These are phyloP conservation scores for Psix sp. DNA, from an alignment of 1,140 invertebrate species.

Conservation along the genomic window DNA sequence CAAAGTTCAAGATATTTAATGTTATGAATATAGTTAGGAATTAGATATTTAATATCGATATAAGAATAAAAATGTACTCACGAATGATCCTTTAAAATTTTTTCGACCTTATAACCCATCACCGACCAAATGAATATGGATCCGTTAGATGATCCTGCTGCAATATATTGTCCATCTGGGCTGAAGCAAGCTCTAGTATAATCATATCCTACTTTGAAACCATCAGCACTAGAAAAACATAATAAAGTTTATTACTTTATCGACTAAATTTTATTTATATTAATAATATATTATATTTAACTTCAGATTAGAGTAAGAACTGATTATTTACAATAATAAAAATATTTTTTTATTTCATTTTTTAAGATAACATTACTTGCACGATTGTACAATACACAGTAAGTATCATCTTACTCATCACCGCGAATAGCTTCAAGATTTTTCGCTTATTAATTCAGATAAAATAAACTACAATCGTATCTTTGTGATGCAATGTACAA, in stretches of 20 bases:
- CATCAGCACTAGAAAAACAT: constrained; percentile 86
- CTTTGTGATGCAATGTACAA: constrained; percentile 19
- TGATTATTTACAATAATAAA: no score
- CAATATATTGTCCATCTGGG: constrained; percentile 90
- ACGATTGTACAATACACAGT: no score
- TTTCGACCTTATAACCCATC: constrained; percentile 85
- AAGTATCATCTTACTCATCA: constrained; percentile 16
- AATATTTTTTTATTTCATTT: no score
- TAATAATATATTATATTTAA: no score
- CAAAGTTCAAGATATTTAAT: no score
- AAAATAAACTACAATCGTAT: constrained; percentile 21
- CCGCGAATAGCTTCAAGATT: constrained; percentile 10
- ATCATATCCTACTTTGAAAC: constrained; percentile 96
- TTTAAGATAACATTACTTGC: no score
- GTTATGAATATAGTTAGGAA: no score
- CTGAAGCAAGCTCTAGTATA: constrained; percentile 95
- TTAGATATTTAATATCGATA: no score
- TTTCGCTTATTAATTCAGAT: constrained; percentile 30
- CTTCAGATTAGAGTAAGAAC: no score
- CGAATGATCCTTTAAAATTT: constrained; percentile 92
- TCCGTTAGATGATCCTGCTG: constrained; percentile 94
- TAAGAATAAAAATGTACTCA: constrained; percentile 78
- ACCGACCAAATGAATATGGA: constrained; percentile 95
- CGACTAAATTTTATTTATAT: no score
- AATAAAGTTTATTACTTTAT: background rate